phyloP scores from a whole-genome alignment of 2,113 vertebrate genomes.

The Tachysurus fulvidraco region DNA sequence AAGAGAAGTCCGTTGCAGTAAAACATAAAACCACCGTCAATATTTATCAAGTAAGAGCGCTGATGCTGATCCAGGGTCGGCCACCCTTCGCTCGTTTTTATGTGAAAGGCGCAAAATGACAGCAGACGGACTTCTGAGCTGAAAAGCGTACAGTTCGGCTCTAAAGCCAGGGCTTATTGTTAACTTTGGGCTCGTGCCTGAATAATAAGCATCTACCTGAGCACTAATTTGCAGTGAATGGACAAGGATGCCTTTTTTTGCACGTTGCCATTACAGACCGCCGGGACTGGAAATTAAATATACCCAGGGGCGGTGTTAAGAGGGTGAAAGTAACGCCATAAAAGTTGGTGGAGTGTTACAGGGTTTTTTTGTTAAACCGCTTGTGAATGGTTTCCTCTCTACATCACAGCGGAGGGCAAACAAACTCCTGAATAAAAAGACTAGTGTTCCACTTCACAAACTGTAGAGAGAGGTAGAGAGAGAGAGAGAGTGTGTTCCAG shows the following conservation, averaged over 20 bases:
- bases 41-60: neutral
- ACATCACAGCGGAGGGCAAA: slow-evolving; percentile 75
- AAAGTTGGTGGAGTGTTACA: slow-evolving; percentile 38
- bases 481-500: neutral
- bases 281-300: slow-evolving; percentile 68
- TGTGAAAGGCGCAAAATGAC: neutral
- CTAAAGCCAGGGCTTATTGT: slow-evolving; percentile 6
- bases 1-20: neutral
- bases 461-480: neutral
- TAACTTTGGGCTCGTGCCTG: slow-evolving; percentile 29
- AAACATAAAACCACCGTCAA: neutral
- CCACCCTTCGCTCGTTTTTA: neutral
- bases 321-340: slow-evolving; percentile 63
- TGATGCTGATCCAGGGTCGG: neutral
- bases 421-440: slow-evolving; percentile 62
- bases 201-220: slow-evolving; percentile 24
- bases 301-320: slow-evolving; percentile 67
- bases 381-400: slow-evolving; percentile 68
- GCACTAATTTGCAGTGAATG: slow-evolving; percentile 33
- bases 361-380: slow-evolving; percentile 63
- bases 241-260: slow-evolving; percentile 48
- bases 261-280: slow-evolving; percentile 57
- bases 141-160: neutral
- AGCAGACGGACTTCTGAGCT: no score
- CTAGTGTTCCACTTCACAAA: slow-evolving; percentile 35